Evolutionary conservation across 2,113 vertebrate species (phyloP), one percentile per base, ranked within the genome.

Genomic region (Psephotus haematonotus): DNA sequence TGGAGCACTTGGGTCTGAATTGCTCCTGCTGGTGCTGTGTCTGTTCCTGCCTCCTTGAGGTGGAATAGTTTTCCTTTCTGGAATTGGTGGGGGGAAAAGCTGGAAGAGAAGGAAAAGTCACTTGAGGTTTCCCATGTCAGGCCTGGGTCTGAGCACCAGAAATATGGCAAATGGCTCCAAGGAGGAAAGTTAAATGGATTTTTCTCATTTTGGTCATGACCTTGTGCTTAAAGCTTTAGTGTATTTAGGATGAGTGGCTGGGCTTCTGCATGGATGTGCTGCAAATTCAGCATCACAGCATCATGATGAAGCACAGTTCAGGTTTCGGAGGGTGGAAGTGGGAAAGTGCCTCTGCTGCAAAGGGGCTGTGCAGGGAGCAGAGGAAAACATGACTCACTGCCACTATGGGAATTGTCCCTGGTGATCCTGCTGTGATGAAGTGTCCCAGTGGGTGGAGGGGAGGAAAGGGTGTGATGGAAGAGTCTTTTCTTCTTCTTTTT

Each of bases 401-500:
- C 44, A 17, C 90, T 44, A 31, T 31, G 90, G 80, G 64, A 79
- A 86, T 49, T 68, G 93, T 83, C 90, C 82, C 72, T 80, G 39
- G 68, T 24, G 75, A 59, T 95, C 68, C 78, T 74, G 47, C 68
- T 60, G 59, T n/a, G 86, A 60, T 89, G 76, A 55, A 92, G 39
- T 46, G 29, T 52, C 17, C 4, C 47, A 28, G 67, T 83, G 95
- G 96, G 92, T 84, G 95, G 95, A 94, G 81, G 52, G 92, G 81
- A 94, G 93, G 96, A 95, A 93, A 77, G 92, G 93, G 70, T 87
- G 93, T 89, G 83, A 96, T 86, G 67, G 83, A 80, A 89, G 93
- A 60, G 22, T 82, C 1, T 19, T 44, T 49, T 8, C 31, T 12
- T 13, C 19, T 28, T 10, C 35, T 49, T 11, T 27, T 27, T 39